phyloP scores from a whole-genome alignment of 1,140 invertebrate species.

The Pissodes strobi region DNA sequence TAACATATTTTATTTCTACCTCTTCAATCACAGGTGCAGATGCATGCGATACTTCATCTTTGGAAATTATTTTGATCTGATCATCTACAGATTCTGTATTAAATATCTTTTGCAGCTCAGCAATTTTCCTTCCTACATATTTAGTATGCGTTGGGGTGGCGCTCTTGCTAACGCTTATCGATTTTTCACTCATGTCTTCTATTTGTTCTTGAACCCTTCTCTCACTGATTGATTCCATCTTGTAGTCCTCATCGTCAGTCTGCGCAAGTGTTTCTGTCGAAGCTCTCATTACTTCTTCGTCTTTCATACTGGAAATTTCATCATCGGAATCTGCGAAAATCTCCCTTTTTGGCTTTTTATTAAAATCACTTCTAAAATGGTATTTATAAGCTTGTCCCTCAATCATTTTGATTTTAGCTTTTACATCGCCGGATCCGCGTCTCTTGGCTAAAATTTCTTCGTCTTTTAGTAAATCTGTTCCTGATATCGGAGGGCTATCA shows the following conservation, averaged over 20 bases:
- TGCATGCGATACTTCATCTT: constrained; percentile 18
- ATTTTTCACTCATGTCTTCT: constrained; percentile 29
- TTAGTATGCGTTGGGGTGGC: constrained; percentile 45
- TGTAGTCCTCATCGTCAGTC: constrained; percentile 50
- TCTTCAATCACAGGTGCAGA: background rate
- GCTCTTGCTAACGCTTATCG: constrained; percentile 17
- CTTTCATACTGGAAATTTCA: constrained; percentile 54
- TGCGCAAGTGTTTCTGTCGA: constrained; percentile 54
- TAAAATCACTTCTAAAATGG: constrained; percentile 40
- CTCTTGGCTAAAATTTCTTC: constrained; percentile 51
- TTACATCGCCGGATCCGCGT: constrained; percentile 57
- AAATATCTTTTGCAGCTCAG: constrained; percentile 58
- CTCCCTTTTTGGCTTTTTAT: constrained; percentile 43
- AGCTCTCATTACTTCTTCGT: constrained; percentile 47
- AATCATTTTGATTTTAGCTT: constrained; percentile 56
- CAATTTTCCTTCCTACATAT: constrained; percentile 57
- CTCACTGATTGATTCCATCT: constrained; percentile 38
- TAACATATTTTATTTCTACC: background rate
- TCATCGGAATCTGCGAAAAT: constrained; percentile 52
- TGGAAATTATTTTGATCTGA: constrained; percentile 13
- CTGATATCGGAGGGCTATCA: constrained; percentile 39
- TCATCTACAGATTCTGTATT: constrained; percentile 26
- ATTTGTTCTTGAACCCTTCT: constrained; percentile 28
- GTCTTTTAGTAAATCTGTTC: constrained; percentile 43
- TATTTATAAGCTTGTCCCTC: constrained; percentile 55